Evolutionary conservation across 2,888 invertebrate species (phyloP), one percentile per base, ranked within the genome.

Genomic region (Drosophila fungiperda): DNA sequence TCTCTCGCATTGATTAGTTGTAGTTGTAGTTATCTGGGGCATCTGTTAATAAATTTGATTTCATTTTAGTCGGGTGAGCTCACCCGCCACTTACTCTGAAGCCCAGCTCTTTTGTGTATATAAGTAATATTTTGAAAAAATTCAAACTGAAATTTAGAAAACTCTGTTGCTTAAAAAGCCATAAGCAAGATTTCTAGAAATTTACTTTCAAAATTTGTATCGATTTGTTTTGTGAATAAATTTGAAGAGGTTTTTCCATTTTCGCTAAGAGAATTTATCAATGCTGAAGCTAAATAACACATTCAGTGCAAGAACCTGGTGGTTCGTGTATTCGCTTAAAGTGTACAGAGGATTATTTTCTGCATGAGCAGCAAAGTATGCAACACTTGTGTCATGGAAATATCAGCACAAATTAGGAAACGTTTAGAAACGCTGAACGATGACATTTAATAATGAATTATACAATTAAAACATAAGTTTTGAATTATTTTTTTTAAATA

Each of bases 1-100:
- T 62, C 26, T 35, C 36, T 38, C 38, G 23, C 49, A 48, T 38
- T 64, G 59, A 60, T 45, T 29, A 35, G 36, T 11, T 20, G 26
- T n/a, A 23, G 61, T 64, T 36, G 36, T 48, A 64, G 32, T 45
- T 64, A 60, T 48, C 48, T 60, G 63, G 36, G 36, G 29, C 61
- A 49, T 20, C 48, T 32, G 32, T 61, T 32, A 64, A 49, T 32
- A 23, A 49, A 32, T 61, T 20, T 36, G 60, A 49, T 49, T 60
- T 42, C 11, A 58, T 58, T 7, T 3, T 45, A 7, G 20, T 15
- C 12, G 45, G 7, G 20, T 15, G 1, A 12, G 20, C 15, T 3
- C 20, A 7, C 17, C 20, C 6, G 3, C 20, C 20, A 20, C 12
- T 7, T 20, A 12, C 20, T 7, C 12, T 45, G 20, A 7, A 20